These are phyloP conservation scores for Panzeria rudis DNA, from an alignment of 2,888 invertebrate species.

Conservation along the genomic window DNA sequence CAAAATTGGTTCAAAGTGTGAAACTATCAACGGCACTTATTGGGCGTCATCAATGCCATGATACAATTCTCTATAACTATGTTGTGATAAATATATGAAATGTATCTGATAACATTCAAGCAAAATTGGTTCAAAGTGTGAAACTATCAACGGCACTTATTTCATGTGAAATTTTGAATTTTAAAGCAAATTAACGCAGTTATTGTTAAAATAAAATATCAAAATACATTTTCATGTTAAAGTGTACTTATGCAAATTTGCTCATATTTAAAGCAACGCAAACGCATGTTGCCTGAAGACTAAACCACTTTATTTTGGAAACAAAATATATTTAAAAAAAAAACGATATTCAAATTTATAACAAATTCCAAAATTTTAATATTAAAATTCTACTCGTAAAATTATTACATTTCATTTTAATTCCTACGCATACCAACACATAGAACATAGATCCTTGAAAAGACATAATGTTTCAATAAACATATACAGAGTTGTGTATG, in stretches of 20 bases:
- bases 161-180: not conserved
- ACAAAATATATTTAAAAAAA: conserved; percentile 3
- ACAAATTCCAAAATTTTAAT: conserved; percentile 79
- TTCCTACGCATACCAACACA: conserved; percentile 70
- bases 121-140: no score
- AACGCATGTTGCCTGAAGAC: not conserved
- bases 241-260: not conserved
- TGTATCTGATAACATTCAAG: no score
- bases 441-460: conserved; percentile 40
- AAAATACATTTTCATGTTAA: not conserved
- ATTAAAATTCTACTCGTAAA: conserved; percentile 81
- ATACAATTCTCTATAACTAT: no score
- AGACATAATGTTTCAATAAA: conserved; percentile 17
- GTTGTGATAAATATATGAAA: no score
- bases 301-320: conserved; percentile 35
- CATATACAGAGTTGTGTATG: conserved; percentile 9
- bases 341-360: conserved; percentile 77
- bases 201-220: not conserved
- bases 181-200: not conserved
- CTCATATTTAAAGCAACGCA: not conserved
- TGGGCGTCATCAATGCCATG: no score
- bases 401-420: conserved; percentile 82
- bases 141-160: no score
- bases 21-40: no score
- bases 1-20: no score